Evolutionary conservation across 2,797 vertebrate genomes (phyloP).

Genomic region (Bovichtus diacanthus): DNA sequence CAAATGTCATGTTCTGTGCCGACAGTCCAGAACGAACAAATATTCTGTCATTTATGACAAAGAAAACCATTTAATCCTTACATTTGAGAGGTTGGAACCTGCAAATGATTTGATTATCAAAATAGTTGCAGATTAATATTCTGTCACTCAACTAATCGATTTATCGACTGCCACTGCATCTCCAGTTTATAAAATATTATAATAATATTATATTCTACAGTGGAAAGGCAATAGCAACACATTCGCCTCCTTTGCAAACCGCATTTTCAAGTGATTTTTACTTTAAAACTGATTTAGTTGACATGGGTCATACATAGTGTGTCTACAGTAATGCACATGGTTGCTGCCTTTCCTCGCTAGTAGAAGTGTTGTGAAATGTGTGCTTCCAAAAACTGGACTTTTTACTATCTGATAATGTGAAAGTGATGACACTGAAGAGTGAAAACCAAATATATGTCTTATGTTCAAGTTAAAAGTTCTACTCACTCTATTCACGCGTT

Average conservation of each 20-base stretch:
- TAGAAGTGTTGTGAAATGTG: conserved; percentile 1
- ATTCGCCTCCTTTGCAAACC: neutral
- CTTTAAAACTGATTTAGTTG: neutral
- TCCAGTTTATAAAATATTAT: too few species aligned
- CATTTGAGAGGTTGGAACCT: neutral
- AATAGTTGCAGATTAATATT: neutral
- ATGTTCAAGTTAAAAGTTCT: neutral
- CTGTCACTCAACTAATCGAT: neutral
- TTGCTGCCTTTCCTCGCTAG: neutral
- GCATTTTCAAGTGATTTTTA: neutral
- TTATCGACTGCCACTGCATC: neutral
- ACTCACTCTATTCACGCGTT: neutral
- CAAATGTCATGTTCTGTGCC: neutral
- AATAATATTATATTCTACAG: neutral
- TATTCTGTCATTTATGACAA: neutral
- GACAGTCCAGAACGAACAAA: neutral
- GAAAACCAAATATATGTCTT: neutral
- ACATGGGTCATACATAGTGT: neutral
- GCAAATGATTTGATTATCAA: neutral
- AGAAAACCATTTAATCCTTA: neutral
- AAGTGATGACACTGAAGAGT: neutral
- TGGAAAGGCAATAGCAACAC: neutral
- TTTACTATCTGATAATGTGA: neutral
- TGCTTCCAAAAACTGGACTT: conserved; percentile 7
- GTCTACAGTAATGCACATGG: conserved; percentile 11